Evolutionary conservation across 2,113 vertebrate species (phyloP), one percentile per base, ranked within the genome.

Genomic region (Lontra canadensis): DNA sequence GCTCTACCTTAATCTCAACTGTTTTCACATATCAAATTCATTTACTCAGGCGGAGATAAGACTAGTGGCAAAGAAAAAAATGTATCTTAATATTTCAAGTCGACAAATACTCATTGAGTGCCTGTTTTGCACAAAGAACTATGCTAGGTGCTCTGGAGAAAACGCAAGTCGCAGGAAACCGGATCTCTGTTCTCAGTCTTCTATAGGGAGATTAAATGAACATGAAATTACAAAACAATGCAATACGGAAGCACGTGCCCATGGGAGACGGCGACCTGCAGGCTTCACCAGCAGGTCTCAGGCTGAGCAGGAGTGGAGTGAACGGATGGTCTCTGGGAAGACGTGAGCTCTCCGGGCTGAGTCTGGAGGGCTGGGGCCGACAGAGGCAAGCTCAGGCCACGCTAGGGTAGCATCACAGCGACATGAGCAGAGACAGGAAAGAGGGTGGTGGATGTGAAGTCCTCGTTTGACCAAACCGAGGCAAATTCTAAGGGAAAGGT

Each of bases 41-140:
- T 97, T 97, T 91, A 91, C 95, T 93, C 61, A 94, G 79, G 74
- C 89, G 95, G 36, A 87, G 97, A 96, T 96, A 97, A 98, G 92
- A n/a, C 67, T 74, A 93, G 90, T 25, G 76, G 80, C 42, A 76
- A 95, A 78, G 63, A 36, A 93, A 94, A 90, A 96, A 95, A 71
- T 61, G 71, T 34, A n/a, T 86, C 81, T 97, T 84, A 67, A 57
- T 84, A 87, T 93, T 97, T 95, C 84, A 84, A 95, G 95, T 95
- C 52, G 42, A 92, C 89, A 92, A 83, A 95, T 79, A 78, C 73
- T 91, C 81, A 76, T 0, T 21, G 73, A 94, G 61, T n/a, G 52
- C 80, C 39, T 84, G 42, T 90, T 82, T 90, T 95, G 25, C 39
- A 49, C 90, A 69, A 29, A 90, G 57, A 97, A 67, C 12, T 88